Base-by-base conservation (phyloP, 2,113 vertebrate genomes). In the Ascaphus truei region DNA sequence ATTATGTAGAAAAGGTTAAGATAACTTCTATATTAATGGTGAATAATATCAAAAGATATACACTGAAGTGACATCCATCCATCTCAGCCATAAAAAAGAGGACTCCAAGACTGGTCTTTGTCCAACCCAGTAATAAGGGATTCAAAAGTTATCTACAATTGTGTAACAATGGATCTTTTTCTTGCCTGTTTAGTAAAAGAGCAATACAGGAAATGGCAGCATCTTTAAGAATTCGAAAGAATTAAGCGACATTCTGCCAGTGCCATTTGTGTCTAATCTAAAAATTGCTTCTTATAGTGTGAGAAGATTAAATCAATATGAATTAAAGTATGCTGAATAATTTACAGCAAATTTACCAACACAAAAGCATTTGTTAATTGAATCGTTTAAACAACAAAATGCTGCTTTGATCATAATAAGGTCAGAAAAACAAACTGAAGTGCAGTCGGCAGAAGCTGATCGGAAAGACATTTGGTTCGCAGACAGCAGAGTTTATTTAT, bases 281-380 rank as follows among this genome's bases (percentile, higher is more conserved):
- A 11, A 29, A 56, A 48, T 39, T 65, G 33, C 25, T 7, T 39
- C 53, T 65, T 53, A 65, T 25, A 65, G 62, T 22, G 5, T 7
- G 16, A 36, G 16, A 52, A 53, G 26, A 67, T 67, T 67, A 56
- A 56, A 45, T 67, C 63, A 45, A 56, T 67, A 56, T 33, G 48
- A 67, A 67, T 68, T 45, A 57, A 34, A 58, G 25, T 31, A 43
- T 13, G 11, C 37, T 57, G 52, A 57, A 68, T 57, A 48, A 47
- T 68, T 56, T 68, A 57, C 39, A 58, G 13, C 52, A 52, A 68
- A 68, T 68, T 56, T 45, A 68, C 64, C 11, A 30, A 57, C 29
- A 57, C 64, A 68, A 68, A 68, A 47, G 37, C 64, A 68, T 57
- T 68, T 47, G 64, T 56, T 57, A 68, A 57, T 43, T 68, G 51